Evolutionary conservation across 2,888 invertebrate species (phyloP).

Genomic region (Ophonus ardosiacus): DNA sequence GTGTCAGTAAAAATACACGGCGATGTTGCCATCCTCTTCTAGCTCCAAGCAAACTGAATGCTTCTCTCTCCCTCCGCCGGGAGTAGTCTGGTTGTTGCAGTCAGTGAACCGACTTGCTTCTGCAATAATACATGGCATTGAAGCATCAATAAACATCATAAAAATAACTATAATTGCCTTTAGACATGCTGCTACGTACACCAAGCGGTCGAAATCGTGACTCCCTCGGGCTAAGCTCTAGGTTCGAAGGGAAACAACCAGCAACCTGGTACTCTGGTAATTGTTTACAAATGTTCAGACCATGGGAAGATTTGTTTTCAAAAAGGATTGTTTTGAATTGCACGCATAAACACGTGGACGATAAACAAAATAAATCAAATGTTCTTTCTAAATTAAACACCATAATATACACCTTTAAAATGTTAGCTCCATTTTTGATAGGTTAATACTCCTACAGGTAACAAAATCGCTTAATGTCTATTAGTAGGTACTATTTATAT

Average conservation of each 20-base stretch:
- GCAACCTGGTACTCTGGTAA: neutral
- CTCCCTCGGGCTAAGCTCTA: slow-evolving; percentile 33
- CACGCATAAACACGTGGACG: neutral
- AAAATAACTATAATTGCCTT: slow-evolving; percentile 71
- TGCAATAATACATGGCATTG: slow-evolving; percentile 73
- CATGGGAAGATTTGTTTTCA: neutral
- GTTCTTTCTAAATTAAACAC: too few relatives aligned
- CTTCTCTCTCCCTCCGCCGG: neutral
- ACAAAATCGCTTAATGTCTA: too few relatives aligned
- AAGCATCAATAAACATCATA: slow-evolving; percentile 72
- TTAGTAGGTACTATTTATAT: too few relatives aligned
- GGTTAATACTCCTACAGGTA: too few relatives aligned
- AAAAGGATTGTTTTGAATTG: neutral
- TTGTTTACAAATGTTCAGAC: neutral
- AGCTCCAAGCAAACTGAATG: neutral
- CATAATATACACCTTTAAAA: too few relatives aligned
- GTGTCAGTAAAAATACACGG: slow-evolving; percentile 67
- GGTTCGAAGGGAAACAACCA: neutral
- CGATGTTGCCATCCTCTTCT: slow-evolving; percentile 9
- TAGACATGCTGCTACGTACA: slow-evolving; percentile 65
- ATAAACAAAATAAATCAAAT: too few relatives aligned
- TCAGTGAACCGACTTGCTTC: slow-evolving; percentile 73
- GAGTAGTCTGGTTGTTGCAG: slow-evolving; percentile 69
- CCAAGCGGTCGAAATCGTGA: slow-evolving; percentile 36
- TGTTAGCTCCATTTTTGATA: too few relatives aligned